phyloP scores from a whole-genome alignment of 2,797 vertebrate genomes.

The Acrossocheilus wenchowensis region DNA sequence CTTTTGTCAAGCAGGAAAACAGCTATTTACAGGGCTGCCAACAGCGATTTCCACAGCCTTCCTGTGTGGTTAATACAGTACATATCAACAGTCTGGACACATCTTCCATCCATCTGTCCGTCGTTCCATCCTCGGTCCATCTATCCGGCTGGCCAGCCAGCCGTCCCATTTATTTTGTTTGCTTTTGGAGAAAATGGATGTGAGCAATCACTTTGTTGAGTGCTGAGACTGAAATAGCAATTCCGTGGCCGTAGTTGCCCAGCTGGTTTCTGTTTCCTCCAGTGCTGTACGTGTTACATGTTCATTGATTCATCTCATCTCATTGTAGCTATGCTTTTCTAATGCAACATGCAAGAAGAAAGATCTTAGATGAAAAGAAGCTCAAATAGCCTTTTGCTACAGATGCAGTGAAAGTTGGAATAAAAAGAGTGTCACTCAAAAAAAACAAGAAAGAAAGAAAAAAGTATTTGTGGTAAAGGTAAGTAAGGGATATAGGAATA shows the following conservation, averaged over 20 bases:
- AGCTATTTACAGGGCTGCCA: conserved; percentile 76
- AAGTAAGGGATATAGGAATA: conserved; percentile 7
- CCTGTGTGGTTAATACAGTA: conserved; percentile 70
- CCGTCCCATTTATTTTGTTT: conserved; percentile 34
- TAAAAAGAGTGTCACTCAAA: conserved; percentile 11
- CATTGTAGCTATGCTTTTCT: conserved; percentile 25
- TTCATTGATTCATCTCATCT: conserved; percentile 36
- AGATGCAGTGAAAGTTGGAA: not conserved
- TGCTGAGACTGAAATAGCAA: conserved; percentile 68
- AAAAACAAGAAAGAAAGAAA: not conserved
- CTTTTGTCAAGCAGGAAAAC: conserved; percentile 72
- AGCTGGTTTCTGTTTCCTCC: conserved; percentile 66
- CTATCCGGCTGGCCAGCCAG: conserved; percentile 59
- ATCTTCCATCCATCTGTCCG: conserved; percentile 63
- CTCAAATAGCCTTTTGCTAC: conserved; percentile 6
- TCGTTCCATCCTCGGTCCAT: conserved; percentile 54
- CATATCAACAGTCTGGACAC: conserved; percentile 70
- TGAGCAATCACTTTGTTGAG: conserved; percentile 63
- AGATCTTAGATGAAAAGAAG: not conserved
- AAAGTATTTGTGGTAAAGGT: not conserved
- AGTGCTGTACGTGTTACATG: conserved; percentile 23
- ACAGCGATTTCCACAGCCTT: conserved; percentile 71
- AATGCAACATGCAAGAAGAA: not conserved
- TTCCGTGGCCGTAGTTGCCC: conserved; percentile 66
- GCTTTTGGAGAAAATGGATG: conserved; percentile 68